Evolutionary conservation across 2,797 vertebrate genomes (phyloP), one percentile per base, ranked within the genome.

Genomic region (Arnoldichthys spilopterus): DNA sequence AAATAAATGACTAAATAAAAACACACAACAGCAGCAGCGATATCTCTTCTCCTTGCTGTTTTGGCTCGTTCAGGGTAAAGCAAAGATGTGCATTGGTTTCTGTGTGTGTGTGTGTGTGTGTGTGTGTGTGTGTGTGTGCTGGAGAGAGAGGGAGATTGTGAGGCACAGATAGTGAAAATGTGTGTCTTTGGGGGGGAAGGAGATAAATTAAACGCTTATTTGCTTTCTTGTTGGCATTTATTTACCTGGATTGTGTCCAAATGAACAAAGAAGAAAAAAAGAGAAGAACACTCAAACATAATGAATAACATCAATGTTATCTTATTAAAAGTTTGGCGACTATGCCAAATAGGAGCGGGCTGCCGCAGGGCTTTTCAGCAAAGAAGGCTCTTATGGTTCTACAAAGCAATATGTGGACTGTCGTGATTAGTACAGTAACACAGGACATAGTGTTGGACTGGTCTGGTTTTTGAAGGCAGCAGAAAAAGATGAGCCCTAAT

Each of bases 221-320:
- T 85, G 83, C 67, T 82, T 84, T 83, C 76, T 76, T 72, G 70
- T 83, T 73, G 77, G 73, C 64, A 56, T 82, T 82, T 82, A 82
- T 84, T 85, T 83, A 82, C 49, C 75, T 84, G 84, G 84, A 85
- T 24, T 45, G 64, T 34, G 62, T 86, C 86, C 81, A 83, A 81
- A 76, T 71, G 74, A 80, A 79, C 7, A 61, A 69, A 56, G 16
- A 5, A 61, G 28, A 15, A 28, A 63, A 56, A 71, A 76, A 66
- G 28, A 68, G 51, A 78, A 69, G 53, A 24, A 69, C 72, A 77
- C 71, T 66, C 54, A 69, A 30, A 76, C 67, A 61, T 72, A 83
- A 71, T 77, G 79, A 83, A 85, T 78, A 72, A 76, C 76, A 80
- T 85, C 75, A 85, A 59, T 76, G 74, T 78, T 85, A 82, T 82